Evolutionary conservation across 2,113 vertebrate species (phyloP).

Genomic region (Tonatia bakeri): DNA sequence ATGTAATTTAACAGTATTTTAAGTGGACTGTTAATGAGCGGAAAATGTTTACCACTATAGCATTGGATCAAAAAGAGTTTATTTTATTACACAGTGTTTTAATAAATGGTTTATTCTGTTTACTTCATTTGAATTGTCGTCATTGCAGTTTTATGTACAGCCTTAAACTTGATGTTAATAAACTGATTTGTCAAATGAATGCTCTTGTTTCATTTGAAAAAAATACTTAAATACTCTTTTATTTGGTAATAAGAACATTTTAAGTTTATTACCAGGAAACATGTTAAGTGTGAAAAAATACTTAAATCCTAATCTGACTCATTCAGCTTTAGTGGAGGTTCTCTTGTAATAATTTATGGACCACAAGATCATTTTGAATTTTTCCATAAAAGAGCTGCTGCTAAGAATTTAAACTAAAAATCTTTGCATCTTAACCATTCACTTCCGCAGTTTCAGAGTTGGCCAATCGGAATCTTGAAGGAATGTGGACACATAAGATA

Average conservation of each 20-base stretch:
- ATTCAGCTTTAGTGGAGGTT: not conserved
- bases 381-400: not conserved
- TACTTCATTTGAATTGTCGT: constrained; percentile 33
- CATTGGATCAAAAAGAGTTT: constrained; percentile 10
- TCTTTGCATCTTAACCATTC: not conserved
- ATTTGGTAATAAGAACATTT: constrained; percentile 17
- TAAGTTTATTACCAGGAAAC: not conserved
- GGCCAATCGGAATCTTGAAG: not conserved
- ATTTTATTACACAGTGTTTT: constrained; percentile 38
- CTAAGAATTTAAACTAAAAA: not conserved
- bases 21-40: not conserved
- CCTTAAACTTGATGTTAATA: constrained; percentile 25
- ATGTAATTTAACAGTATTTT: constrained; percentile 29
- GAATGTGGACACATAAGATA: not conserved
- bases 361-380: not conserved
- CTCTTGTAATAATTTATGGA: not conserved
- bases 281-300: not conserved
- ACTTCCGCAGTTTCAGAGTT: not conserved
- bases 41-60: constrained; percentile 23
- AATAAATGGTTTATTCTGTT: constrained; percentile 61
- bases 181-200: constrained; percentile 24
- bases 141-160: not conserved
- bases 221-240: not conserved
- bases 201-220: constrained; percentile 34
- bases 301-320: not conserved